A percentile compares a stretch with the other conserved stretches of the same genome.
Conservation (phyloP, 2,113 vertebrate genomes). For the Eurypyga helias region DNA sequence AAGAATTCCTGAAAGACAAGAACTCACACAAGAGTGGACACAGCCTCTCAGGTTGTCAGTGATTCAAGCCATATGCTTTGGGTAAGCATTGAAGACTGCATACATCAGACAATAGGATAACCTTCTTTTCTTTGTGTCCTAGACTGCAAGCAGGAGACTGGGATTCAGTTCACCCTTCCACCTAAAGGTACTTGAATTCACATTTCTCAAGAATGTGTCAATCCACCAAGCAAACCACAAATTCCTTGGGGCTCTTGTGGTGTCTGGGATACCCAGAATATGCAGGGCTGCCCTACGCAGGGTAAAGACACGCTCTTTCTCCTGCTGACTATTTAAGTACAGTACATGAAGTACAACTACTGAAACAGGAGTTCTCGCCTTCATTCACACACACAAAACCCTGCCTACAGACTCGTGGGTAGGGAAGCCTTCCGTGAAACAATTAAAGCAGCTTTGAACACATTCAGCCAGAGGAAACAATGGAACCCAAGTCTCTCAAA, state of each 20-base stretch:
- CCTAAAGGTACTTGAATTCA: neutral
- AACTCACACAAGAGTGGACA: neutral
- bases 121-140: neutral
- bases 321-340: neutral
- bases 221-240: neutral
- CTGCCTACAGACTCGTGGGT: neutral
- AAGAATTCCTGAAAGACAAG: neutral
- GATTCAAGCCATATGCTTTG: neutral
- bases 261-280: neutral
- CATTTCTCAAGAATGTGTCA: neutral
- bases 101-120: neutral
- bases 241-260: neutral
- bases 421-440: neutral
- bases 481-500: neutral
- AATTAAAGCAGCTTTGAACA: neutral
- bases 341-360: neutral
- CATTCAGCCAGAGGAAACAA: neutral
- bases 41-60: neutral
- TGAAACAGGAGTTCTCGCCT: neutral
- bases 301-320: neutral
- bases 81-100: neutral
- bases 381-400: neutral
- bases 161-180: neutral
- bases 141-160: neutral
- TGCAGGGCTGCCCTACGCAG: fast-evolving